Percentiles rank a stretch among this genome's conserved stretches.
These are phyloP conservation scores for Tiliqua scincoides DNA, from an alignment of 2,113 vertebrate genomes.

Conservation along the genomic window DNA sequence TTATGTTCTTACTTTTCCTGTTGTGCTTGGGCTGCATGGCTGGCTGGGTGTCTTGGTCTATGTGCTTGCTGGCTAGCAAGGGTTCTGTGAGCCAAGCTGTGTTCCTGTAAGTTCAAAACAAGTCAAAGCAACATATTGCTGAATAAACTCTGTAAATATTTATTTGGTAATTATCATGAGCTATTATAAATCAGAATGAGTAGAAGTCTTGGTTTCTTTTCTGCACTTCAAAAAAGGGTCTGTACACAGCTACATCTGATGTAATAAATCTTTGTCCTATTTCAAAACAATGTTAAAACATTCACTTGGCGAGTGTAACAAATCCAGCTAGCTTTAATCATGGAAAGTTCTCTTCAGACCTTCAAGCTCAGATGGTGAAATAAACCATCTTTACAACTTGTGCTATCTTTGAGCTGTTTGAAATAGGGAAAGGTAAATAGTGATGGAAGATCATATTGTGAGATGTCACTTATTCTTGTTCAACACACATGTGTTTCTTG, in stretches of 20 bases:
- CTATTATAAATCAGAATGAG: accelerated
- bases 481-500: accelerated
- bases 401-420: accelerated
- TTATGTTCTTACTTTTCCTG: no score
- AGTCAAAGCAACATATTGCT: accelerated
- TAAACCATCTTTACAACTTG: neutral
- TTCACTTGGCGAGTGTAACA: neutral
- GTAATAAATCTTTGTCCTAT: neutral
- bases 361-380: neutral
- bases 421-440: neutral
- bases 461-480: accelerated
- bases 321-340: neutral
- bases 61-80: neutral
- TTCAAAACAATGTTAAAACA: accelerated
- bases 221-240: neutral
- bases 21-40: no score
- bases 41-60: no score
- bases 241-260: accelerated
- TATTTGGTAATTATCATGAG: constrained; percentile 40
- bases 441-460: accelerated
- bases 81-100: neutral
- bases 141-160: constrained; percentile 40
- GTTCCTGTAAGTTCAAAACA: neutral
- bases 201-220: accelerated
- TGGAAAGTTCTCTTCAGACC: neutral